A percentile compares a stretch with the other conserved stretches of the same genome.
phyloP scores from a whole-genome alignment of 2,113 vertebrate species.

The Trogon surrucura region DNA sequence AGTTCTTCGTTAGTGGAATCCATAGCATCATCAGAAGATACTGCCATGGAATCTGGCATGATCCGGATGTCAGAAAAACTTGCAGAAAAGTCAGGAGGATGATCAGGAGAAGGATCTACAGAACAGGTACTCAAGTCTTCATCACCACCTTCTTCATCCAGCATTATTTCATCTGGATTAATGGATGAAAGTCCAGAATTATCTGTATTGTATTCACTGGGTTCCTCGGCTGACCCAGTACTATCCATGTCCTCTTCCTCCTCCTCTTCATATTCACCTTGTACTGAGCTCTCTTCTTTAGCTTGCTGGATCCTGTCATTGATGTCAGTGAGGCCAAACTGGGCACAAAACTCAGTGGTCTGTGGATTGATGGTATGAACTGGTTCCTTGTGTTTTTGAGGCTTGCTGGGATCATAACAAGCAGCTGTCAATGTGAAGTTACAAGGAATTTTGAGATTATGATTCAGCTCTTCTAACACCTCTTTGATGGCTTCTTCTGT shows the following conservation, averaged over 20 bases:
- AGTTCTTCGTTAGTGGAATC: constrained; percentile 57
- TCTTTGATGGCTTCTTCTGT: constrained; percentile 87
- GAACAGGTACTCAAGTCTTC: constrained; percentile 73
- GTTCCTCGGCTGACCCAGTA: constrained; percentile 84
- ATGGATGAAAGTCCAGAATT: constrained; percentile 84
- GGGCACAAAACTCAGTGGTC: constrained; percentile 94
- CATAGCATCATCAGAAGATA: constrained; percentile 72
- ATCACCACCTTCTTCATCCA: constrained; percentile 88
- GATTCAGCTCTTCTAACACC: constrained; percentile 83
- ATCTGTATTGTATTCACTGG: constrained; percentile 90
- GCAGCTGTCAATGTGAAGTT: constrained; percentile 89
- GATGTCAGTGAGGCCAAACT: constrained; percentile 88
- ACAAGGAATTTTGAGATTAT: constrained; percentile 85
- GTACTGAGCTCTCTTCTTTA: constrained; percentile 52
- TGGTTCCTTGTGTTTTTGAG: constrained; percentile 74
- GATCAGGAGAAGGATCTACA: constrained; percentile 72
- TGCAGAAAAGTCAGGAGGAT: constrained; percentile 71
- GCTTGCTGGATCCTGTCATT: constrained; percentile 81
- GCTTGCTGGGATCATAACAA: constrained; percentile 83
- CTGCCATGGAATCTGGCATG: constrained; percentile 67
- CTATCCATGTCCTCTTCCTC: constrained; percentile 79
- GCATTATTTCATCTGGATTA: constrained; percentile 95
- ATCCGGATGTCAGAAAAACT: constrained; percentile 79
- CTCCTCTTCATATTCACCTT: constrained; percentile 68
- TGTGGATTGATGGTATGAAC: constrained; percentile 88